Evolutionary conservation across 2,888 invertebrate genomes (phyloP).

Genomic region (Psylliodes chrysocephalus): DNA sequence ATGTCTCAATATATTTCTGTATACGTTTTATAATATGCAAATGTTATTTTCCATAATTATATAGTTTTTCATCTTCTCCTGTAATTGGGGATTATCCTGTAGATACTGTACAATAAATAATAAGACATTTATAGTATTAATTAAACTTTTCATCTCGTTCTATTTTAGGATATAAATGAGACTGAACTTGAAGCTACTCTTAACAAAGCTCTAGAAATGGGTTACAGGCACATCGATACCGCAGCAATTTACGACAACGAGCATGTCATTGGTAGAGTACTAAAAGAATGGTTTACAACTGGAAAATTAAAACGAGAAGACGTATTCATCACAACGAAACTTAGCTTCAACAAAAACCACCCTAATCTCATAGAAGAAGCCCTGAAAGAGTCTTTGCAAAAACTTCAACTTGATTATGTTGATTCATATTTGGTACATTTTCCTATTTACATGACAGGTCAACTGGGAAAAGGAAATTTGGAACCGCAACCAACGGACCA

Average conservation of each 20-base stretch:
- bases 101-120: too few relatives aligned
- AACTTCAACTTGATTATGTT: conserved; percentile 49
- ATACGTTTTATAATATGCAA: too few relatives aligned
- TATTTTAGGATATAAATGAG: conserved; percentile 71
- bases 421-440: conserved; percentile 53
- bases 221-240: conserved; percentile 85
- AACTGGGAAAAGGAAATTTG: not conserved
- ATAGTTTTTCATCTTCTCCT: too few relatives aligned
- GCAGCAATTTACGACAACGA: conserved; percentile 83
- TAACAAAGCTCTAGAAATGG: conserved; percentile 75
- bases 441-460: conserved; percentile 47
- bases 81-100: too few relatives aligned
- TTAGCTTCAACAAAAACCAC: conserved; percentile 71
- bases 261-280: conserved; percentile 74
- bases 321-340: conserved; percentile 83
- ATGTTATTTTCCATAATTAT: too few relatives aligned
- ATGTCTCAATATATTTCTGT: too few relatives aligned
- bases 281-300: conserved; percentile 75
- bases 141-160: too few relatives aligned
- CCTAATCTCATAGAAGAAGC: conserved; percentile 62
- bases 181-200: conserved; percentile 73
- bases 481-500: conserved; percentile 54
- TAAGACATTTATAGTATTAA: too few relatives aligned
- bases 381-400: conserved; percentile 48
- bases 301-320: conserved; percentile 78